Evolutionary conservation across 1,140 invertebrate genomes (phyloP).

Genomic region (Pachyrhynchus sulphureomaculatus): DNA sequence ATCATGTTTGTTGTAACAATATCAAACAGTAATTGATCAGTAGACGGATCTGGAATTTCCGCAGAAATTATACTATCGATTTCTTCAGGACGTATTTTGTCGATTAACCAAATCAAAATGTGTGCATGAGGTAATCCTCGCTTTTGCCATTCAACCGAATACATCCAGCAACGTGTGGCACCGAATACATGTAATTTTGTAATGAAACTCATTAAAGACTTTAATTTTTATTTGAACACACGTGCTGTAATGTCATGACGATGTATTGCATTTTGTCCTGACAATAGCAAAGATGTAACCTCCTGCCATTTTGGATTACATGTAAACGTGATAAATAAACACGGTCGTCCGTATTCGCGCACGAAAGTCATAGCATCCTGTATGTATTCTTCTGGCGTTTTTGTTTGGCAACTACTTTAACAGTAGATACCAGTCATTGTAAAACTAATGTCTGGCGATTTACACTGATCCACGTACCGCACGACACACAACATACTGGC

Average conservation of each 20-base stretch:
- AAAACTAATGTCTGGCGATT: no score
- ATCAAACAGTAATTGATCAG: slow-evolving; percentile 51
- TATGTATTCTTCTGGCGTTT: slow-evolving; percentile 35
- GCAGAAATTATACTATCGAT: slow-evolving; percentile 57
- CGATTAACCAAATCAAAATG: slow-evolving; percentile 53
- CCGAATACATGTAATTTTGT: slow-evolving; percentile 44
- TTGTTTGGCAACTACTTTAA: no score
- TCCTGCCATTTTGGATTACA: slow-evolving; percentile 2
- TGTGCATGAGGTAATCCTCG: slow-evolving; percentile 53
- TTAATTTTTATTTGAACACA: slow-evolving; percentile 47
- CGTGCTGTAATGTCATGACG: slow-evolving; percentile 50
- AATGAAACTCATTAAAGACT: slow-evolving; percentile 44
- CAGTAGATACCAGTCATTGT: no score
- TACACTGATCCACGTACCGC: no score
- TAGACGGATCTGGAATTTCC: slow-evolving; percentile 56
- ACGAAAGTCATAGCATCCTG: slow-evolving; percentile 40
- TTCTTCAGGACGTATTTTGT: slow-evolving; percentile 48
- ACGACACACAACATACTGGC: no score
- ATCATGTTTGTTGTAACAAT: slow-evolving; percentile 55
- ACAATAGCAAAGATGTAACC: background rate
- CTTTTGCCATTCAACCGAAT: slow-evolving; percentile 56
- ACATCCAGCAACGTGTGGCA: slow-evolving; percentile 48
- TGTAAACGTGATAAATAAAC: slow-evolving; percentile 8
- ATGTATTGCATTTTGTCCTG: slow-evolving; percentile 48
- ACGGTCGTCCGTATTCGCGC: background rate